Evolutionary conservation across 2,113 vertebrate genomes (phyloP).

Genomic region (Hiodon alosoides): DNA sequence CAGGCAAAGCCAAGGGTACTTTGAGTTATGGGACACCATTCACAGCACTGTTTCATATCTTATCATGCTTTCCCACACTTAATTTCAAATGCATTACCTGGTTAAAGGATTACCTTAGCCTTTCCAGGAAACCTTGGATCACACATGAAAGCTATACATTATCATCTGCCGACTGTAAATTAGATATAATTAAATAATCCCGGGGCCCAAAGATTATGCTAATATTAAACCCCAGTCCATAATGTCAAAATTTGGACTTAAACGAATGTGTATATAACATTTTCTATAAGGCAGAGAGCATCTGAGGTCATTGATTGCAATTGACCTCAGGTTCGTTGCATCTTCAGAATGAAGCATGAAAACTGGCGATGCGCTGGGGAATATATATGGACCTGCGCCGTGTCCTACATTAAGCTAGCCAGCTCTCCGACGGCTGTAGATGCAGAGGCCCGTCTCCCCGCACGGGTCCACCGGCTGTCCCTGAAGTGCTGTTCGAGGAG

Average conservation of each 20-base stretch:
- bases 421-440: too few species aligned
- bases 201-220: slow-evolving; percentile 12
- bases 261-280: too few species aligned
- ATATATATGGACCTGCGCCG: too few species aligned
- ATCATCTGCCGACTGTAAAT: not conserved
- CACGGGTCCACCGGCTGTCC: too few species aligned
- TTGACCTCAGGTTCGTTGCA: too few species aligned
- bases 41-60: not conserved
- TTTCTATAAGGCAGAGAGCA: too few species aligned
- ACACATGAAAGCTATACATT: slow-evolving; percentile 14
- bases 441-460: too few species aligned
- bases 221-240: slow-evolving; percentile 4
- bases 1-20: not conserved
- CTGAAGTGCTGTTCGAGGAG: too few species aligned
- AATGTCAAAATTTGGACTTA: not conserved
- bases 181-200: not conserved
- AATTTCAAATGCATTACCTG: slow-evolving; percentile 10
- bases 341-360: too few species aligned
- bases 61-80: slow-evolving; percentile 8
- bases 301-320: too few species aligned
- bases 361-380: too few species aligned
- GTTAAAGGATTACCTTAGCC: not conserved
- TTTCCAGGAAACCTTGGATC: not conserved
- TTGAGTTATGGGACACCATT: not conserved
- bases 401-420: too few species aligned